Base-by-base conservation (phyloP, 2,888 invertebrate species). In the Dryomyza anilis region DNA sequence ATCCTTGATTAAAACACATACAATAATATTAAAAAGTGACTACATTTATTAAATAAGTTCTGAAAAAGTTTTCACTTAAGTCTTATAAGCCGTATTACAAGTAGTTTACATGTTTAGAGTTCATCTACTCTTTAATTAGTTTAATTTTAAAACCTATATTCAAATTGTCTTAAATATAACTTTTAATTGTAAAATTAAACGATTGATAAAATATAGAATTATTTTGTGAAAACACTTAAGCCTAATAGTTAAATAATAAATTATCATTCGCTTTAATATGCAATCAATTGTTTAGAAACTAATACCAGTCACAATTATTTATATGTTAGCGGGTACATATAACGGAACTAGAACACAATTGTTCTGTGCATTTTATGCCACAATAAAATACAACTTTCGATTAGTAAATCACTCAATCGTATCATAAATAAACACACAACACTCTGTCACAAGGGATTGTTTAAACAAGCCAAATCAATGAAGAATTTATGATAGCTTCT, bases 351-450 rank as follows among this genome's bases (percentile, higher is more conserved):
- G 12, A 33, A 36, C 21, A 19, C 14, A 55, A 12, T 55, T 50
- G 19, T 21, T 33, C 36, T 33, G 55, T 30, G 30, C 19, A 33
- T 55, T 55, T 12, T 6, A 33, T 55, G 33, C 36, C 1, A 36
- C 36, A n/a, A 55, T 55, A 36, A 55, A 53, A 55, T 25, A 50
- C 25, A 50, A 50, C 25, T 14, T 23, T 19, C 23, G 21, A 50
- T 36, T 36, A 21, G 23, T 55, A 55, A 55, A 55, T 55, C 55
- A 55, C 55, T 55, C 55, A 55, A 55, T 19, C 16, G 23, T 21
- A 36, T 55, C 55, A 23, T 55, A 55, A 55, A 55, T 55, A 52
- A 52, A 29, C 21, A 55, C 25, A 50, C 48, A n/a, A n/a, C n/a
- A 50, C 48, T 14, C 50, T 55, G 55, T 36, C 55, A 55, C 23